phyloP scores from a whole-genome alignment of 2,888 invertebrate species.

The Eupeodes luniger region DNA sequence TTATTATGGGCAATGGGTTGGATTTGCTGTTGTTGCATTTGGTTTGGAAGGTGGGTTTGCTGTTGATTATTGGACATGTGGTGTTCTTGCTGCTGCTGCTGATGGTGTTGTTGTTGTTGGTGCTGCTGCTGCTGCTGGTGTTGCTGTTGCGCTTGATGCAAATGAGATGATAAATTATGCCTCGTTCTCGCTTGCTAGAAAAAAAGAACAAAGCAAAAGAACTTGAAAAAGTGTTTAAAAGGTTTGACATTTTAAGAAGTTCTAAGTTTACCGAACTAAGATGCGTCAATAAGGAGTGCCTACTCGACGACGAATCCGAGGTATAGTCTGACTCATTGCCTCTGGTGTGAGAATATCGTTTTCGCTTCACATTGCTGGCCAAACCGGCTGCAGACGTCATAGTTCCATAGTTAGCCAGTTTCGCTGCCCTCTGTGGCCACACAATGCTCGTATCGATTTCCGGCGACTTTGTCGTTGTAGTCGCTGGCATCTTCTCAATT shows the following conservation, averaged over 20 bases:
- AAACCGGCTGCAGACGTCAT: slow-evolving; percentile 80
- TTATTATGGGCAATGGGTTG: slow-evolving; percentile 67
- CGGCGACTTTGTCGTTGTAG: slow-evolving; percentile 82
- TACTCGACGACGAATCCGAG: slow-evolving; percentile 88
- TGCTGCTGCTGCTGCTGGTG: slow-evolving; percentile 46
- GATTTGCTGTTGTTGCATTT: slow-evolving; percentile 70
- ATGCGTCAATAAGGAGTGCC: slow-evolving; percentile 85
- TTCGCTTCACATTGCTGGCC: slow-evolving; percentile 82
- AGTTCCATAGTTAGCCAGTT: slow-evolving; percentile 81
- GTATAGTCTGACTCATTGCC: slow-evolving; percentile 85
- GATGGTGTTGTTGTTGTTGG: slow-evolving; percentile 76
- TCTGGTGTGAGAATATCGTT: slow-evolving; percentile 81
- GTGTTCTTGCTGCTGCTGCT: slow-evolving; percentile 63
- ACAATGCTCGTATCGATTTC: slow-evolving; percentile 82
- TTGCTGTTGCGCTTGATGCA: slow-evolving; percentile 77
- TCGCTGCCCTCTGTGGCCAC: slow-evolving; percentile 58
- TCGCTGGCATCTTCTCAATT: slow-evolving; percentile 62
- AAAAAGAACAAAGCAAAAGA: neutral
- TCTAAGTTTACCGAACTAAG: slow-evolving; percentile 83
- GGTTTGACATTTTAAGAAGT: neutral
- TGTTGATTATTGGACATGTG: slow-evolving; percentile 79
- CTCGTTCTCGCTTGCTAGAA: slow-evolving; percentile 81
- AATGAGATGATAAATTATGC: slow-evolving; percentile 76
- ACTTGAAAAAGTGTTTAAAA: neutral
- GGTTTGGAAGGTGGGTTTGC: slow-evolving; percentile 77